Evolutionary conservation across 1,140 invertebrate genomes (phyloP), one percentile per base, ranked within the genome.

Genomic region (Paramacrobiotus metropolitanus): DNA sequence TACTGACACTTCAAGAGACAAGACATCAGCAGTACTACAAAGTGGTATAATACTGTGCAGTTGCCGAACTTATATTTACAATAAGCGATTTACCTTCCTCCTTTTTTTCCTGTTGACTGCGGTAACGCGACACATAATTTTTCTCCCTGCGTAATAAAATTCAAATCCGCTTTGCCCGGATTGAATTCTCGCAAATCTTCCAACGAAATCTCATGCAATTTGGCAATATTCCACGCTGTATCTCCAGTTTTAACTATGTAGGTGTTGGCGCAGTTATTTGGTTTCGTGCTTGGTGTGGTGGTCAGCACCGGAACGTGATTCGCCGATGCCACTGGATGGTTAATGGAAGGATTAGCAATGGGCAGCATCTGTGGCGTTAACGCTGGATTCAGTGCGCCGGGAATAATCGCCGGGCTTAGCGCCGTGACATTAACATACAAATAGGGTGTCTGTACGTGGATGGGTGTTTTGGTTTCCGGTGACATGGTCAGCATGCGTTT

Each of bases 101-200:
- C 48, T 24, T 55, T 55, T 24, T n/a, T n/a, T n/a, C 48, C 15
- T 55, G 15, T 15, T 24, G 24, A 4, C 15, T 55, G 15, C 15
- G 48, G 48, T 24, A 55, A 28, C 9, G 48, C 48, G 15, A 55
- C 48, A 24, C 48, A 55, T 9, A 55, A 24, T 24, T 55, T 55
- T 24, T 55, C 48, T 15, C 48, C 48, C 48, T 55, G 48, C 15
- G 48, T 55, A 24, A 55, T 55, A 55, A 55, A 55, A 24, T 55
- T 24, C 15, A 55, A 24, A 24, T 55, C 48, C 48, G 28, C 48
- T 24, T 55, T 55, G 15, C 48, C 48, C 15, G 48, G 48, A 55
- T 55, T 55, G 28, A 20, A 55, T 24, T 55, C 15, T 24, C 48
- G 48, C 15, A 55, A 28, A 55, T 55, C 48, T 24, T 55, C 15